Conservation (phyloP, 2,113 vertebrate species). For the Arizona elegans region DNA sequence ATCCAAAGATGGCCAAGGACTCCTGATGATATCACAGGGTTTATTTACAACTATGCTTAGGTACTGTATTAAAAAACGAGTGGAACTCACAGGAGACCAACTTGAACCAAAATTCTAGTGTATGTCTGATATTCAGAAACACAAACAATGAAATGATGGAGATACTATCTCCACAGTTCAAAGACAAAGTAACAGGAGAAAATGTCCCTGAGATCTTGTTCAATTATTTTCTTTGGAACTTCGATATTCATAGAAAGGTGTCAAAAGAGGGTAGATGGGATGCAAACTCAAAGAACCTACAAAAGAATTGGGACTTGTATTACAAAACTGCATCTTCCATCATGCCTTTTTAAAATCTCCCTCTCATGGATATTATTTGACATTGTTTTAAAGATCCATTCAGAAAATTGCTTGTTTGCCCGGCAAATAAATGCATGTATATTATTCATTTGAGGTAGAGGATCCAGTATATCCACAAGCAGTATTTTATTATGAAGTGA, state of each 20-base stretch:
- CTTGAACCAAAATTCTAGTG: not conserved
- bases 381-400: not conserved
- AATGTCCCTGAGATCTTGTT: not conserved
- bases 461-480: not conserved
- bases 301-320: not conserved
- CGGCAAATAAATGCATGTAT: not conserved
- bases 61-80: too few relatives aligned
- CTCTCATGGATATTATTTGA: not conserved
- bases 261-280: not conserved
- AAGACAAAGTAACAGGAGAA: not conserved
- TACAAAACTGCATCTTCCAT: not conserved
- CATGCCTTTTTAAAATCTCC: not conserved
- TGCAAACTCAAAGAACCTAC: not conserved
- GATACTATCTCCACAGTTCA: not conserved
- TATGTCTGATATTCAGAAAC: not conserved
- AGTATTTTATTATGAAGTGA: not conserved
- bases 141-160: not conserved
- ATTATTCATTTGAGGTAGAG: not conserved
- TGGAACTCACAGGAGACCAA: not conserved
- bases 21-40: not conserved
- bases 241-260: not conserved
- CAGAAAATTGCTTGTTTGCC: not conserved
- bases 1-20: not conserved
- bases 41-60: not conserved
- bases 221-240: not conserved